These are phyloP conservation scores for Centroberyx gerrardi DNA, from an alignment of 2,797 vertebrate genomes.

Conservation along the genomic window DNA sequence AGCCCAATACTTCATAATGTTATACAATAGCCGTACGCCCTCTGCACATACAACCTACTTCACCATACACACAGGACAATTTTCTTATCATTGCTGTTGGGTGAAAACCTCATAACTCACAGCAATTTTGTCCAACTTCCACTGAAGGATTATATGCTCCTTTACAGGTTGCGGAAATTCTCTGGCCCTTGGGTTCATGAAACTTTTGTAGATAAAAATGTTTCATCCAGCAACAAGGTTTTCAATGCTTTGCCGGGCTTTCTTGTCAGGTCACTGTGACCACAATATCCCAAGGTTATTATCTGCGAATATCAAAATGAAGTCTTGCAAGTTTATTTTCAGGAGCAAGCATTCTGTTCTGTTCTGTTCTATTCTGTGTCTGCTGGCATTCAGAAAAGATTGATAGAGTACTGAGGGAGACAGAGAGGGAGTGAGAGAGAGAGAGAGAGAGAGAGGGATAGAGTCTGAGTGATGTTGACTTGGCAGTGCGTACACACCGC, in stretches of 20 bases:
- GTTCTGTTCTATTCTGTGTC: neutral
- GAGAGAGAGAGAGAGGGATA: neutral
- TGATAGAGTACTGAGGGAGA: neutral
- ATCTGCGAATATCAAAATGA: neutral
- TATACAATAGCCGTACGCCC: neutral
- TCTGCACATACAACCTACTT: neutral
- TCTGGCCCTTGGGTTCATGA: too few relatives aligned
- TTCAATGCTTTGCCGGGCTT: neutral
- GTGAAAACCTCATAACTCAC: too few relatives aligned
- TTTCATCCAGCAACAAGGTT: neutral
- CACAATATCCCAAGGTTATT: neutral
- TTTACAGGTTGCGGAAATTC: too few relatives aligned
- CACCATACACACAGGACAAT: too few relatives aligned
- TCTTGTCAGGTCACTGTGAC: neutral
- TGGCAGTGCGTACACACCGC: slow-evolving; percentile 29
- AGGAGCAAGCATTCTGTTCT: neutral
- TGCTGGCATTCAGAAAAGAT: neutral
- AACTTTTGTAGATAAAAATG: too few relatives aligned
- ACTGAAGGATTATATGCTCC: too few relatives aligned
- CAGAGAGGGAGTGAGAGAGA: neutral
- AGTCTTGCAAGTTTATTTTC: neutral
- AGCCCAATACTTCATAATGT: too few relatives aligned
- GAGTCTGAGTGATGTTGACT: slow-evolving; percentile 4
- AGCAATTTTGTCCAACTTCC: too few relatives aligned
- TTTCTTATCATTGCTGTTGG: too few relatives aligned